phyloP scores from a whole-genome alignment of 2,797 vertebrate species.

The Channa striata region DNA sequence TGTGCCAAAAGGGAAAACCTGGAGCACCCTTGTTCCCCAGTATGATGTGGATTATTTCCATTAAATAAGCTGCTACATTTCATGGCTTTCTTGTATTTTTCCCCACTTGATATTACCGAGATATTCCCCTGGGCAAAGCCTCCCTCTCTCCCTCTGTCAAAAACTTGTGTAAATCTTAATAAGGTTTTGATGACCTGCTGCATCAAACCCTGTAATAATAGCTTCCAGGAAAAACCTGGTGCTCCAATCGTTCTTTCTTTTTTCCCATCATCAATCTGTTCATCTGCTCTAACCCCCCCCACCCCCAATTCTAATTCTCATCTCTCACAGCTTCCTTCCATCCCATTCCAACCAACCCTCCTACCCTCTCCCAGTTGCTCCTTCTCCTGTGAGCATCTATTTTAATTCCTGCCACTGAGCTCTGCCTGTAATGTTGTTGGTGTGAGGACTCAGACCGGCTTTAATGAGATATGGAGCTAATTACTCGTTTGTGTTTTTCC shows the following conservation, averaged over 20 bases:
- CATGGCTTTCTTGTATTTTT: constrained; percentile 24
- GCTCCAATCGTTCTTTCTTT: constrained; percentile 30
- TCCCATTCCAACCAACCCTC: constrained; percentile 16
- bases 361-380: constrained; percentile 22
- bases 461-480: constrained; percentile 91
- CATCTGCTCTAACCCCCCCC: constrained; percentile 31
- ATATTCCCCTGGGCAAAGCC: constrained; percentile 42
- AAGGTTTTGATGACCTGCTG: constrained; percentile 78
- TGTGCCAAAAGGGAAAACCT: constrained; percentile 15
- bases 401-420: constrained; percentile 72
- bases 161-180: constrained; percentile 78
- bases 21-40: constrained; percentile 5
- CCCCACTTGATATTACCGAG: constrained; percentile 27
- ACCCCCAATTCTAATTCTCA: too few relatives aligned
- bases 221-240: constrained; percentile 56
- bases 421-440: constrained; percentile 79
- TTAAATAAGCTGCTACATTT: constrained; percentile 56
- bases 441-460: constrained; percentile 84
- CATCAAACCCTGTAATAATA: constrained; percentile 74
- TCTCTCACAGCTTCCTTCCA: constrained; percentile 35
- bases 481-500: constrained; percentile 86
- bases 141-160: constrained; percentile 46
- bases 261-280: constrained; percentile 30
- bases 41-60: constrained; percentile 49
- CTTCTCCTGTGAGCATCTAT: constrained; percentile 64